Conservation (phyloP, 2,113 vertebrate genomes). For the Geococcyx californianus region DNA sequence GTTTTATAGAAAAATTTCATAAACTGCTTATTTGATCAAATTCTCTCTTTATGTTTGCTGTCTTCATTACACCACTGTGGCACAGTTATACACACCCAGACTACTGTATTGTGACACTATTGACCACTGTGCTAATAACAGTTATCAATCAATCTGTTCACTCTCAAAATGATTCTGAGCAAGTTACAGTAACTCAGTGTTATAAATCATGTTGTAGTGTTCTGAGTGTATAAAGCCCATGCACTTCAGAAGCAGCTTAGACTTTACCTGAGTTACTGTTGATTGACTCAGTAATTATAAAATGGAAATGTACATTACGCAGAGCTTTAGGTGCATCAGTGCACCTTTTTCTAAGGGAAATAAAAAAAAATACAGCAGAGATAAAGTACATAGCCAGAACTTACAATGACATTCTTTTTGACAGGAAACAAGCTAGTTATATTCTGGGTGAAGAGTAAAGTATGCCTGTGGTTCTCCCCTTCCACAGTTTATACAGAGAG, state of each 20-base stretch:
- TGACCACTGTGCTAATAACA: conserved; percentile 40
- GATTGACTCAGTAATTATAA: background rate
- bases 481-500: background rate
- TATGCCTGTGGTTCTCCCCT: background rate
- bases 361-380: background rate
- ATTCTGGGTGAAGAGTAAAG: background rate
- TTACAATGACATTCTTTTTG: background rate
- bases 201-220: background rate
- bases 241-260: background rate
- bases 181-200: conserved; percentile 17
- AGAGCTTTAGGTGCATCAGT: background rate
- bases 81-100: background rate
- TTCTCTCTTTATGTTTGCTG: conserved; percentile 5
- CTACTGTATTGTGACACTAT: conserved; percentile 17
- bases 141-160: conserved; percentile 25
- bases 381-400: background rate
- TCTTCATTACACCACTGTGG: background rate
- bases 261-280: background rate
- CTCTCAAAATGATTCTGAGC: conserved; percentile 18
- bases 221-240: conserved; percentile 1
- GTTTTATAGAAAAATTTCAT: background rate
- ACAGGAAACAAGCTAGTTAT: background rate
- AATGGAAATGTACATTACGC: background rate
- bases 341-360: background rate
- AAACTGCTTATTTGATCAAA: background rate